phyloP scores from a whole-genome alignment of 1,140 invertebrate genomes.

The Platorchestia sp. region DNA sequence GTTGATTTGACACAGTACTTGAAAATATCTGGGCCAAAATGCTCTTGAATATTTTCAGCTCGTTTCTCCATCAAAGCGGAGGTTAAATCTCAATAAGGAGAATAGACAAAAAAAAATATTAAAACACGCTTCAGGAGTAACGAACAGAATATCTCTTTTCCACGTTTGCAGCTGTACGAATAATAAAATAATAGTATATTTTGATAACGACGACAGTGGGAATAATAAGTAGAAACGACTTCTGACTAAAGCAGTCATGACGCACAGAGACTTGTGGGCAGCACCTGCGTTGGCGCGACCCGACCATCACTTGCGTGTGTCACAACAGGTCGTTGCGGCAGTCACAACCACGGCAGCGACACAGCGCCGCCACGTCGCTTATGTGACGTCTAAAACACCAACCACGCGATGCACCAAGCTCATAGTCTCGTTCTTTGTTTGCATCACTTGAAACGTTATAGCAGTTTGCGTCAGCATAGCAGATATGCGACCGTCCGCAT shows the following conservation, averaged over 20 bases:
- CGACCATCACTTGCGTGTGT: neutral
- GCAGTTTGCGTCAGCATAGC: too few relatives aligned
- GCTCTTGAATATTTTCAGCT: too few relatives aligned
- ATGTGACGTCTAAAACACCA: conserved; percentile 26
- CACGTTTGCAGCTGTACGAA: neutral
- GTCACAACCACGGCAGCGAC: conserved; percentile 10
- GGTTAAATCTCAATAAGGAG: too few relatives aligned
- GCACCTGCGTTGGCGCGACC: neutral
- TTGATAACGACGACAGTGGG: neutral
- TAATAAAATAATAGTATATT: neutral
- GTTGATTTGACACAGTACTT: too few relatives aligned
- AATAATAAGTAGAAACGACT: neutral
- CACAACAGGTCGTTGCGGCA: neutral
- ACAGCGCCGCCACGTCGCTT: neutral
- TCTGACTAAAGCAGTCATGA: neutral
- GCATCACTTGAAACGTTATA: neutral
- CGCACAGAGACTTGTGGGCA: neutral
- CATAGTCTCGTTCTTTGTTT: neutral
- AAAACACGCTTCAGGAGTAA: too few relatives aligned
- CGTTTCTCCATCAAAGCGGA: too few relatives aligned
- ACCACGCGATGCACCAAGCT: neutral
- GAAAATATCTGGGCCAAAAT: too few relatives aligned
- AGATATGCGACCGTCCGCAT: neutral
- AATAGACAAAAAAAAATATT: too few relatives aligned
- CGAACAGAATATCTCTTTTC: too few relatives aligned